These are phyloP conservation scores for Ricordea florida DNA, from an alignment of 92 coral and sea anemone species.

Conservation along the genomic window DNA sequence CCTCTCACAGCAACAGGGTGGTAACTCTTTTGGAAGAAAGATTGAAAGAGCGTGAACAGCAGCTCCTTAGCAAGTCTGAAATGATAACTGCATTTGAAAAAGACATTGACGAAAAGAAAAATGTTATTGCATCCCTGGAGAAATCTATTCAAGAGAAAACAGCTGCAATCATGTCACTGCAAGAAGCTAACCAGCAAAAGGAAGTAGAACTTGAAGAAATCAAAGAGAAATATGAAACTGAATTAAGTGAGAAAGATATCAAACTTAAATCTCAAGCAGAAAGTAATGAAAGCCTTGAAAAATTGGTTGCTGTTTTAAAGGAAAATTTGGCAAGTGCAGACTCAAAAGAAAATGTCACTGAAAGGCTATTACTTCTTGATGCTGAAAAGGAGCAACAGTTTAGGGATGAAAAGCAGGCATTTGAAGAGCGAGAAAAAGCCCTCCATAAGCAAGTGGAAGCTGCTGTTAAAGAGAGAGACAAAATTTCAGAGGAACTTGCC, in stretches of 20 bases:
- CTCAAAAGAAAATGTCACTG: slow-evolving; percentile 50
- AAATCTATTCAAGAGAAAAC: slow-evolving; percentile 12
- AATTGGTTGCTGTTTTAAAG: slow-evolving; percentile 28
- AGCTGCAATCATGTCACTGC: not conserved
- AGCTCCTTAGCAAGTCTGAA: slow-evolving; percentile 43
- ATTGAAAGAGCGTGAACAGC: slow-evolving; percentile 79
- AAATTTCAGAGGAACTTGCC: slow-evolving; percentile 45
- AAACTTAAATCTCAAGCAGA: slow-evolving; percentile 20
- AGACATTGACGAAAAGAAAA: slow-evolving; percentile 50
- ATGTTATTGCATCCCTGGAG: slow-evolving; percentile 20
- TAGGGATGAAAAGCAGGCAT: slow-evolving; percentile 62
- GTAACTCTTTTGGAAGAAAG: slow-evolving; percentile 83
- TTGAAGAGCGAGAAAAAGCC: slow-evolving; percentile 33
- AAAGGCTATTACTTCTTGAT: slow-evolving; percentile 64
- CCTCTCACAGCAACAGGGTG: slow-evolving; percentile 80
- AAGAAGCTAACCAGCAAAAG: slow-evolving; percentile 9
- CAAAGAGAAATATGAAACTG: slow-evolving; percentile 73
- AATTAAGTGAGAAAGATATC: slow-evolving; percentile 57
- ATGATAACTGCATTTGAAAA: slow-evolving; percentile 55
- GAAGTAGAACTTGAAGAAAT: slow-evolving; percentile 38
- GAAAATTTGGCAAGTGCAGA: slow-evolving; percentile 31
- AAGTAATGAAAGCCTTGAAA: slow-evolving; percentile 8
- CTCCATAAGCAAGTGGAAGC: slow-evolving; percentile 35
- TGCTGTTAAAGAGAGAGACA: slow-evolving; percentile 23
- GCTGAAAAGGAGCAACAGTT: slow-evolving; percentile 74